Evolutionary conservation across 2,113 vertebrate genomes (phyloP).

Genomic region (Arizona elegans): DNA sequence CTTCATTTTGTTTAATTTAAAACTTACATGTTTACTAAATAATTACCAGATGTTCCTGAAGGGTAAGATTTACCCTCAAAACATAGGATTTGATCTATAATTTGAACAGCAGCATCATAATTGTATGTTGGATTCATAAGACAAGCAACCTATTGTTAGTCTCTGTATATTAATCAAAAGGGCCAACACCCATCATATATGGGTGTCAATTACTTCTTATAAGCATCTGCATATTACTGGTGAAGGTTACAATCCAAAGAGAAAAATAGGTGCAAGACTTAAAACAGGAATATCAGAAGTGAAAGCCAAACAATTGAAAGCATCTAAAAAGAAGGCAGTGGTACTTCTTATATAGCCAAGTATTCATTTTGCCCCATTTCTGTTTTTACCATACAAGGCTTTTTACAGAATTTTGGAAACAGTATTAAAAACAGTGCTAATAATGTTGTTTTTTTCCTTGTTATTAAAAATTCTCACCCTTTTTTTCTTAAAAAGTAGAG

Average conservation of each 20-base stretch:
- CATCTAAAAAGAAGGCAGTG: background rate
- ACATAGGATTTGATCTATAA: background rate
- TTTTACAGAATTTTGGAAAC: background rate
- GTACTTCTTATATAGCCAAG: background rate
- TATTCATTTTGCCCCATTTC: background rate
- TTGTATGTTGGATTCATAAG: slow-evolving; percentile 1
- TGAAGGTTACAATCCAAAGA: fast-evolving
- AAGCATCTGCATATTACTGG: background rate
- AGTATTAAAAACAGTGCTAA: background rate
- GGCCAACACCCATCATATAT: background rate
- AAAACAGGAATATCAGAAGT: background rate
- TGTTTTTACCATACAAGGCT: background rate
- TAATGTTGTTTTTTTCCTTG: background rate
- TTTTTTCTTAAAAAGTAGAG: background rate
- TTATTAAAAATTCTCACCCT: background rate
- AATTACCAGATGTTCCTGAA: slow-evolving; percentile 9
- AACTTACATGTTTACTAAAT: background rate
- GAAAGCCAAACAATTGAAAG: background rate
- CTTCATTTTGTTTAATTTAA: slow-evolving; percentile 26
- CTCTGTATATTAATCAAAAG: background rate
- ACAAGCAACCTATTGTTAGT: slow-evolving; percentile 10
- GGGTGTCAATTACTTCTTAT: background rate
- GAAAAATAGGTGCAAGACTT: background rate
- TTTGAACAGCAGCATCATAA: slow-evolving; percentile 19
- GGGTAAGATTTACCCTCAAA: background rate